Percentiles rank a stretch among this genome's conserved stretches.
Conservation (phyloP, 2,113 vertebrate genomes). For the Cichladusa arquata region DNA sequence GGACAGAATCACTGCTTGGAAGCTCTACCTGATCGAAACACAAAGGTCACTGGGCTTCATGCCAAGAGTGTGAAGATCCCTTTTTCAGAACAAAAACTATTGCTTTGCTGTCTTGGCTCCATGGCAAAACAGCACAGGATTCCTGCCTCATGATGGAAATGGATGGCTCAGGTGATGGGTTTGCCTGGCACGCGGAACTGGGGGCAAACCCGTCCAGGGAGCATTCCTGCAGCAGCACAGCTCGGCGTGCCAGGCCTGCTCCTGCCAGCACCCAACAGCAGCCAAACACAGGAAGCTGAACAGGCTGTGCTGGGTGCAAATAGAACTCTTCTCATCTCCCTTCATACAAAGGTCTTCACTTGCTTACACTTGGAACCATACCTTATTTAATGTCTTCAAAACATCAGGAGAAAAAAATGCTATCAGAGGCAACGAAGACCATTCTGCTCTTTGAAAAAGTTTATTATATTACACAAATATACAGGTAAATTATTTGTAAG, state of each 20-base stretch:
- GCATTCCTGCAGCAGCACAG: background rate
- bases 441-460: background rate
- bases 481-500: background rate
- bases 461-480: background rate
- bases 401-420: background rate
- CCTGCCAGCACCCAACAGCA: background rate
- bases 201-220: background rate
- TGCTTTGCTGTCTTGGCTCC: background rate
- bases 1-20: background rate
- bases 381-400: background rate
- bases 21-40: background rate
- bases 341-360: background rate
- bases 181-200: accelerated
- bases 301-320: background rate
- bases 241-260: accelerated
- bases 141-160: background rate
- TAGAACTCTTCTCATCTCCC: background rate
- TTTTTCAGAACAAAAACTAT: background rate
- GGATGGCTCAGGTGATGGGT: background rate
- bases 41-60: background rate
- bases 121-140: accelerated
- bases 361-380: background rate
- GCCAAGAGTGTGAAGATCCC: background rate
- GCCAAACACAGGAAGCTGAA: background rate
- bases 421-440: background rate